phyloP scores from a whole-genome alignment of 2,888 invertebrate species.

The Diarsia dahlii region DNA sequence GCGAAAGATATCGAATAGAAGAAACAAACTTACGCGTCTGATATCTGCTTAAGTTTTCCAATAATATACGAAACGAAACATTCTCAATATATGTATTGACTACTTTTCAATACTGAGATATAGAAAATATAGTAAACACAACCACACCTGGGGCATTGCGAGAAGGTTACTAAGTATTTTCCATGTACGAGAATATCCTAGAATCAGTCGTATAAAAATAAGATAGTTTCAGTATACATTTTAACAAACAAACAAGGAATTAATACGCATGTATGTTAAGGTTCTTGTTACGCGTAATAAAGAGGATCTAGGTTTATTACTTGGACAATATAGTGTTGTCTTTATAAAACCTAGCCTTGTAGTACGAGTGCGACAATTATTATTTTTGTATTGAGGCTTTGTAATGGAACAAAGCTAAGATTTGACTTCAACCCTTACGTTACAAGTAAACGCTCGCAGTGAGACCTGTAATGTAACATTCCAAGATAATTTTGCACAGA shows the following conservation, averaged over 20 bases:
- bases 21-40: not conserved
- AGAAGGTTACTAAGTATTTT: not conserved
- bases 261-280: not conserved
- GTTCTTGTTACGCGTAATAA: slow-evolving; percentile 8
- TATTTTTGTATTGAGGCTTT: not conserved
- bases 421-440: not conserved
- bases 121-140: not conserved
- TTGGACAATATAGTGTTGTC: not conserved
- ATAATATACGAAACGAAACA: not conserved
- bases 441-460: not conserved
- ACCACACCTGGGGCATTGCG: slow-evolving; percentile 13
- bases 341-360: slow-evolving; percentile 1
- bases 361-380: not conserved
- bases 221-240: not conserved
- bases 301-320: slow-evolving; percentile 17
- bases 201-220: not conserved
- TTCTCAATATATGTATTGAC: slow-evolving; percentile 11
- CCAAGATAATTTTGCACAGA: not conserved
- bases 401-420: not conserved
- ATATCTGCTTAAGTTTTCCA: not conserved
- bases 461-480: not conserved
- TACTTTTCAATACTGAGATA: slow-evolving; percentile 6
- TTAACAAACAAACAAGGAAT: slow-evolving; percentile 12
- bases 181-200: not conserved
- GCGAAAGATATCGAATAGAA: not conserved